Percentiles rank a stretch among this genome's conserved stretches.
Evolutionary conservation across 64 coral and sea anemone genomes (phyloP).

Genomic region (Dendrophyllia cribrosa): DNA sequence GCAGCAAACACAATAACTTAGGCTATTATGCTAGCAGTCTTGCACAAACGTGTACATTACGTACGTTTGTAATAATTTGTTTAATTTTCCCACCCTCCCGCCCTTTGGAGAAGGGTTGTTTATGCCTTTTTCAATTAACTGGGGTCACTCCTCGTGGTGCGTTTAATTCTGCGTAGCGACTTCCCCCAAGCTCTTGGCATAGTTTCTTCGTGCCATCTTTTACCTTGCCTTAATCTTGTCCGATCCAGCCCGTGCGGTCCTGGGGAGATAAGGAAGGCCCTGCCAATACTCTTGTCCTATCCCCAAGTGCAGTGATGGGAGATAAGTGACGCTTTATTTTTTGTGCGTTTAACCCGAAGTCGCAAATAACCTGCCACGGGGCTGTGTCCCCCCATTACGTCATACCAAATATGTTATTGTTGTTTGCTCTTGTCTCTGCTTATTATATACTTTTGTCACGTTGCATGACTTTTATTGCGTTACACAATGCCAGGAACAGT

Average conservation of each 20-base stretch:
- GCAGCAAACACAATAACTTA: background rate
- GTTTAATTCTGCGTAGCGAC: background rate
- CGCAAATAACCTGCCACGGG: no score
- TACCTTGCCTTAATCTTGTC: background rate
- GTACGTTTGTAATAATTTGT: no score
- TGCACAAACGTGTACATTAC: background rate
- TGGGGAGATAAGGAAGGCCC: background rate
- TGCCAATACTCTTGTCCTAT: conserved; percentile 4
- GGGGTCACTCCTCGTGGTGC: background rate
- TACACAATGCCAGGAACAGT: no score
- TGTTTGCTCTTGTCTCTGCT: no score
- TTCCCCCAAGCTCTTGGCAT: background rate
- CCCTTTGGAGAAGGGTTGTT: background rate
- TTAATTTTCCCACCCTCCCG: background rate
- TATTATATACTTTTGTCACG: no score
- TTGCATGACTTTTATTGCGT: no score
- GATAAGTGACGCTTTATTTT: background rate
- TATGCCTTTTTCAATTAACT: background rate
- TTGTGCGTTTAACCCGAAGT: no score
- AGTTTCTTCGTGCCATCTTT: background rate
- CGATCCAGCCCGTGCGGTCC: background rate
- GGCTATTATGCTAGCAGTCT: background rate
- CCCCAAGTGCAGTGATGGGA: background rate
- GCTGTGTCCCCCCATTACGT: no score
- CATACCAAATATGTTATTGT: no score